Percentiles rank a stretch among this genome's conserved stretches.
These are phyloP conservation scores for Pentalonia nigronervosa DNA, from an alignment of 1,140 invertebrate genomes.

Conservation along the genomic window DNA sequence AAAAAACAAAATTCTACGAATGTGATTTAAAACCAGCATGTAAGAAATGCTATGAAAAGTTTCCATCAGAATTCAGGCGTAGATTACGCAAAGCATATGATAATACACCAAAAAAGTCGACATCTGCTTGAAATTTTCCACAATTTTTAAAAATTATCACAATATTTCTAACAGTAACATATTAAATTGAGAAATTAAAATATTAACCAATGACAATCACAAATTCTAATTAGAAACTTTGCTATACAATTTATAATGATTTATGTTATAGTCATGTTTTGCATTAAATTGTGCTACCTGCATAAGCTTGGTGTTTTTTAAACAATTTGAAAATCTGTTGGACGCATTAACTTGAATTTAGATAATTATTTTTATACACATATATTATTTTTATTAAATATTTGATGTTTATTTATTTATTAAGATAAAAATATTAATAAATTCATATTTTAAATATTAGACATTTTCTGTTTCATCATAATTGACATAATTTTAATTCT, in stretches of 20 bases:
- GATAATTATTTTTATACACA: constrained; percentile 36
- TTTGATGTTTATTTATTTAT: constrained; percentile 23
- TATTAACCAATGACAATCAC: constrained; percentile 45
- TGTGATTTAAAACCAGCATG: constrained; percentile 98
- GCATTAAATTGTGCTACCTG: not conserved
- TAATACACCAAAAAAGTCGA: constrained; percentile 62
- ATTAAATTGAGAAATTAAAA: not conserved
- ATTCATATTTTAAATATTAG: not conserved
- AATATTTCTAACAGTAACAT: constrained; percentile 18
- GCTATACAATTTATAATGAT: not conserved
- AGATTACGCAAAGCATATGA: constrained; percentile 82
- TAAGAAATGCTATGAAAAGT: constrained; percentile 97
- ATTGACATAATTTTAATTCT: not conserved
- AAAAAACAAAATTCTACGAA: constrained; percentile 99
- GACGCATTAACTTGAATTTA: not conserved
- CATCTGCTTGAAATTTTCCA: constrained; percentile 37
- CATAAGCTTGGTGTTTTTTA: not conserved
- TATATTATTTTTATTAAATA: constrained; percentile 8
- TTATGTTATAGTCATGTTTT: not conserved
- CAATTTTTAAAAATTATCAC: not conserved
- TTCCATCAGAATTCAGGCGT: constrained; percentile 92
- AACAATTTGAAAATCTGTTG: not conserved
- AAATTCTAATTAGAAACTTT: constrained; percentile 23
- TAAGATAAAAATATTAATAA: not conserved
- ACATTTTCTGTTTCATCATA: not conserved